Evolutionary conservation across 2,888 invertebrate genomes (phyloP).

Genomic region (Girardia tigrina): DNA sequence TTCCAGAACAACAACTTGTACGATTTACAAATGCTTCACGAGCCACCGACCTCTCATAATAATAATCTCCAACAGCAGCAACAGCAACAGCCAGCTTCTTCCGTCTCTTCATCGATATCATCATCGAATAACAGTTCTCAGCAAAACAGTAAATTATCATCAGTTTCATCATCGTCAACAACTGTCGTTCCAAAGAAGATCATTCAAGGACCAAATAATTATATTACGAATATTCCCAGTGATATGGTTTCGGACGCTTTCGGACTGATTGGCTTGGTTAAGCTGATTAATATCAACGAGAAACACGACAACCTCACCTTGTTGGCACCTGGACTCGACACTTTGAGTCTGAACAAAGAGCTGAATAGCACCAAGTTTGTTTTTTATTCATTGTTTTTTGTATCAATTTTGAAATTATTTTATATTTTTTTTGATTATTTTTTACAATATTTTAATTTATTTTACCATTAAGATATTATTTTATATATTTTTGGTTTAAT

Average conservation of each 20-base stretch:
- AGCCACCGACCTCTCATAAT: not conserved
- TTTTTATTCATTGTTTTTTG: no score
- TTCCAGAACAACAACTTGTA: not conserved
- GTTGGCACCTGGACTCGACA: slow-evolving; percentile 83
- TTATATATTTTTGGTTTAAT: no score
- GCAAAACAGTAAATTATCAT: no score
- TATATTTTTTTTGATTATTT: no score
- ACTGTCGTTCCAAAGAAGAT: not conserved
- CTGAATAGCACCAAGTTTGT: not conserved
- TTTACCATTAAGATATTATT: no score
- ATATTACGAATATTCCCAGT: slow-evolving; percentile 91
- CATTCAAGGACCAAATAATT: slow-evolving; percentile 21
- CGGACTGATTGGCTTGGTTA: slow-evolving; percentile 92
- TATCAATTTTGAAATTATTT: no score
- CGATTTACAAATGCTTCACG: not conserved
- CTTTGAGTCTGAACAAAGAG: not conserved
- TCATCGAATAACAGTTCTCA: not conserved
- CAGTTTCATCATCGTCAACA: no score
- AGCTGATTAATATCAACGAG: slow-evolving; percentile 92
- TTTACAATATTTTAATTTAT: no score
- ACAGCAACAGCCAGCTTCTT: not conserved
- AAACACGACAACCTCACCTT: slow-evolving; percentile 89
- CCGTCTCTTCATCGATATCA: not conserved
- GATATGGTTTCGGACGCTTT: slow-evolving; percentile 99
- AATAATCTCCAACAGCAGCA: no score